phyloP scores from a whole-genome alignment of 2,797 vertebrate genomes.

The Anomalospiza imberbis region DNA sequence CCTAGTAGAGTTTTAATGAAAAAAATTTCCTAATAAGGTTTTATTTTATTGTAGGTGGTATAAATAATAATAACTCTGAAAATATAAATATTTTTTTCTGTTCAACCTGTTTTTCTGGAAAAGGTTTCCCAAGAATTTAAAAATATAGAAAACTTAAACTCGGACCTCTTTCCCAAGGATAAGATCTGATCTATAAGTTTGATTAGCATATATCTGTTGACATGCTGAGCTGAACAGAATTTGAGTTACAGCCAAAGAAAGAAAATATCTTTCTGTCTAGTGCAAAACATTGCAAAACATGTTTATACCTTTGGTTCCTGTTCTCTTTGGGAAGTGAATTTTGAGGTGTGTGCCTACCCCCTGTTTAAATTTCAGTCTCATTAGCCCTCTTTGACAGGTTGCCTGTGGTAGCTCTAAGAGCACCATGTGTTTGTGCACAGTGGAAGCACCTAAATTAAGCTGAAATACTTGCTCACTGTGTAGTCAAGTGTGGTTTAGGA shows the following conservation, averaged over 20 bases:
- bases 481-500: neutral
- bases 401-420: neutral
- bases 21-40: neutral
- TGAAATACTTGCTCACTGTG: neutral
- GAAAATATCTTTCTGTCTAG: neutral
- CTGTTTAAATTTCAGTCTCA: neutral
- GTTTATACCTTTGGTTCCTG: neutral
- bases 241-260: neutral
- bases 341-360: neutral
- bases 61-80: neutral
- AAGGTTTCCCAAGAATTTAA: neutral
- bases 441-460: neutral
- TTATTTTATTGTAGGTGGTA: neutral
- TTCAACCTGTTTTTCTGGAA: neutral
- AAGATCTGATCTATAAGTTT: neutral
- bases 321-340: neutral
- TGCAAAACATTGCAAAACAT: neutral
- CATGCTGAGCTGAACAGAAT: neutral
- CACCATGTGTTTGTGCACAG: fast-evolving
- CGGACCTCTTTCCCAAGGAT: neutral
- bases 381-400: neutral
- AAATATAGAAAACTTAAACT: neutral
- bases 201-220: neutral
- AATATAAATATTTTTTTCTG: neutral
- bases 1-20: neutral